A percentile compares a stretch with the other conserved stretches of the same genome.
Conservation (phyloP, 2,113 vertebrate species). For the Tachycineta bicolor region DNA sequence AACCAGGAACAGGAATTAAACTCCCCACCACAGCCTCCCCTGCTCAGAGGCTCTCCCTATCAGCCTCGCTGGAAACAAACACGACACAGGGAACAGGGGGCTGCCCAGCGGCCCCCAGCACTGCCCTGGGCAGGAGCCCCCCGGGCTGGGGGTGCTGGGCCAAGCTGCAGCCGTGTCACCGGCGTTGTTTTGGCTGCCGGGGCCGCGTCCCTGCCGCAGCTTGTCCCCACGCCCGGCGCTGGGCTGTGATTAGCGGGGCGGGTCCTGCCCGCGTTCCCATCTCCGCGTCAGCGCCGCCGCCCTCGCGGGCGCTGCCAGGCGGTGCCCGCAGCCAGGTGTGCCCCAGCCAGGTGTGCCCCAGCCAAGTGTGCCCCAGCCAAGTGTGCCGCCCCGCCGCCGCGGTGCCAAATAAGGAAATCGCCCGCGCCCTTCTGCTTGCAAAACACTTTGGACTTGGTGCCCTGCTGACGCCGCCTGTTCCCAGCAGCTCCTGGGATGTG, state of each 20-base stretch:
- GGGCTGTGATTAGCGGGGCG: conserved; percentile 1
- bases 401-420: neutral
- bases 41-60: rapidly evolving
- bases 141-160: neutral
- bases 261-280: neutral
- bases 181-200: neutral
- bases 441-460: neutral
- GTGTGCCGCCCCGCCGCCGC: neutral
- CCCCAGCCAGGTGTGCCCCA: neutral
- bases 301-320: neutral
- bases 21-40: neutral
- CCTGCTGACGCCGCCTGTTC: neutral
- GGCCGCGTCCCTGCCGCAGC: neutral
- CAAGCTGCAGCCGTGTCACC: neutral
- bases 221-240: conserved; percentile 6
- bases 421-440: conserved; percentile 13
- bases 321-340: neutral
- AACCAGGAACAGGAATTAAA: neutral
- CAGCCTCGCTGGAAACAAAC: neutral
- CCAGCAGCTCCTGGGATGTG: neutral
- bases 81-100: neutral
- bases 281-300: neutral
- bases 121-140: neutral
- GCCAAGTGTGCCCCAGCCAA: neutral
- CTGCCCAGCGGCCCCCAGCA: neutral